Evolutionary conservation across 2,113 vertebrate species (phyloP).

Genomic region (Sylvicapra grimmia): DNA sequence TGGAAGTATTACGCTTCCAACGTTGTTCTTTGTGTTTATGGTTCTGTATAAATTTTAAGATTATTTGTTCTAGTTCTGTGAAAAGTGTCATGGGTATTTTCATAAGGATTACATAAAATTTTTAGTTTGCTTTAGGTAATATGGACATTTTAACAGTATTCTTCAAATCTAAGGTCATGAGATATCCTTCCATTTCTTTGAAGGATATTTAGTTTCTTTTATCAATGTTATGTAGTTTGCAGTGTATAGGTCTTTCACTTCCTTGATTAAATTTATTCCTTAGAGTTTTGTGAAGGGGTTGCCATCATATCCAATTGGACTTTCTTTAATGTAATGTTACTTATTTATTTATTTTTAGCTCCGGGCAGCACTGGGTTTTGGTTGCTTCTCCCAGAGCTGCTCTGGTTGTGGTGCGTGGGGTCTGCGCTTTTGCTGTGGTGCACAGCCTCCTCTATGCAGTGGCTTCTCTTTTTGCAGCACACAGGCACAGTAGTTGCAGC

Average conservation of each 20-base stretch:
- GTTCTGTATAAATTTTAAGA: neutral
- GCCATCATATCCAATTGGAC: neutral
- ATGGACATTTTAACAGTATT: neutral
- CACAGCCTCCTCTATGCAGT: neutral
- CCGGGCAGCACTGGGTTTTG: neutral
- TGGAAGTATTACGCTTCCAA: neutral
- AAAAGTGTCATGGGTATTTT: neutral
- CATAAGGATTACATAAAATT: neutral
- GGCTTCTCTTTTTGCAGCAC: neutral
- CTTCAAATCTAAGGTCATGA: neutral
- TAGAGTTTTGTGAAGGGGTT: neutral
- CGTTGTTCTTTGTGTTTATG: neutral
- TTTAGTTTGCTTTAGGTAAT: neutral
- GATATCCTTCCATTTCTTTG: neutral
- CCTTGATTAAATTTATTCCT: neutral
- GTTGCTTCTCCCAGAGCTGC: neutral
- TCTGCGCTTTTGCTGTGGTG: neutral
- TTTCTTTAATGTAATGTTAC: neutral
- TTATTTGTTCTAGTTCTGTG: neutral
- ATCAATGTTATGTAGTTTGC: neutral
- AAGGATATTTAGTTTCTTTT: neutral
- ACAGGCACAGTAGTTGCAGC: neutral
- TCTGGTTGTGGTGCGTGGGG: neutral
- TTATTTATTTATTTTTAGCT: neutral
- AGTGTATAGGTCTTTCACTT: neutral